Percentiles rank a stretch among this genome's conserved stretches.
phyloP scores from a whole-genome alignment of 2,888 invertebrate species.

The Scaptomyza flava region DNA sequence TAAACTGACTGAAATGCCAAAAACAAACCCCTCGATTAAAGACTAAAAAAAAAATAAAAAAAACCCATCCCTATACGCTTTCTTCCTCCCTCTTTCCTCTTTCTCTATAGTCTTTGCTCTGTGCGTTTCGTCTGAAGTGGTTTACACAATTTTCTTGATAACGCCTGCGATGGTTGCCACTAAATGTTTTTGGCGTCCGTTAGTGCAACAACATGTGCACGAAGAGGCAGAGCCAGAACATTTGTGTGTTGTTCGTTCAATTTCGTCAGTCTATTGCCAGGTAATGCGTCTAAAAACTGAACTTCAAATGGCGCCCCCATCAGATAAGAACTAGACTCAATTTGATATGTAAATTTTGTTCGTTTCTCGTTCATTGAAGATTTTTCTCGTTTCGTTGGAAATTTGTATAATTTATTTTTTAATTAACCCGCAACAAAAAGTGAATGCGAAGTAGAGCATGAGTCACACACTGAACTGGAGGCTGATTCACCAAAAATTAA shows the following conservation, averaged over 20 bases:
- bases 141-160: slow-evolving; percentile 49
- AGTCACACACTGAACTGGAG: slow-evolving; percentile 26
- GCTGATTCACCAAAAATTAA: slow-evolving; percentile 51
- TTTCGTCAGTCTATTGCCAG: slow-evolving; percentile 66
- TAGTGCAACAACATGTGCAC: slow-evolving; percentile 45
- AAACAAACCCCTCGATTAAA: background rate
- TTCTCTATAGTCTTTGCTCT: background rate
- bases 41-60: background rate
- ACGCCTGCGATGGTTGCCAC: slow-evolving; percentile 40
- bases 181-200: slow-evolving; percentile 76
- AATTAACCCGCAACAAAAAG: slow-evolving; percentile 23
- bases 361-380: slow-evolving; percentile 62
- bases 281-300: slow-evolving; percentile 67
- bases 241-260: slow-evolving; percentile 24
- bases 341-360: slow-evolving; percentile 68
- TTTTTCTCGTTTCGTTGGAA: slow-evolving; percentile 56
- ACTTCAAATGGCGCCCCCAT: slow-evolving; percentile 64
- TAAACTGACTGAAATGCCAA: slow-evolving; percentile 10
- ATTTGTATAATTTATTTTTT: slow-evolving; percentile 19
- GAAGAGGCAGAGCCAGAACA: slow-evolving; percentile 1
- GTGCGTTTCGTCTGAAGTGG: slow-evolving; percentile 50
- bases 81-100: background rate
- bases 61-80: slow-evolving; percentile 1
- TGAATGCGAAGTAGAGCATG: slow-evolving; percentile 25
- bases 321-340: slow-evolving; percentile 52